Evolutionary conservation across 2,888 invertebrate genomes (phyloP).

Genomic region (Lutraria lutraria): DNA sequence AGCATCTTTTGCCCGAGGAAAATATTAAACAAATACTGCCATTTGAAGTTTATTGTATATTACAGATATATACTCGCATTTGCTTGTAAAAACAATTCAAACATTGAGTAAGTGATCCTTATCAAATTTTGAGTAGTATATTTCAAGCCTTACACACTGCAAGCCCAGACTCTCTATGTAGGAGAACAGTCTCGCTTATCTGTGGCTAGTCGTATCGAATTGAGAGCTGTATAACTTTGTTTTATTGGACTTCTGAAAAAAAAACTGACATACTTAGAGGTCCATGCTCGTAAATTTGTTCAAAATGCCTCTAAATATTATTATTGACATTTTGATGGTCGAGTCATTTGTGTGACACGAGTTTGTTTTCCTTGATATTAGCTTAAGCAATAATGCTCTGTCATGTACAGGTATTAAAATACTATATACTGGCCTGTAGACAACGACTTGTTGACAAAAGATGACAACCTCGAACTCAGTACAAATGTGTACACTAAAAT

Average conservation of each 20-base stretch:
- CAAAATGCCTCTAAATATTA: conserved; percentile 29
- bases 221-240: background rate
- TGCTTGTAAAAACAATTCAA: no score
- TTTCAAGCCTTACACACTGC: no score
- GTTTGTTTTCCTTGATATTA: conserved; percentile 62
- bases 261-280: conserved; percentile 14
- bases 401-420: conserved; percentile 29
- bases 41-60: no score
- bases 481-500: background rate
- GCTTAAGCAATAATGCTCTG: conserved; percentile 47
- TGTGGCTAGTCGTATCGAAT: no score
- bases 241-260: background rate
- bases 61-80: no score
- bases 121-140: no score
- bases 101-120: no score
- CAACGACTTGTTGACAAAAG: background rate
- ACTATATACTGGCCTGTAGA: background rate
- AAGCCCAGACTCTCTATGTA: no score
- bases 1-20: no score
- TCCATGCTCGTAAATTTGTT: conserved; percentile 45
- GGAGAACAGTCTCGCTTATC: no score
- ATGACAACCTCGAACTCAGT: background rate
- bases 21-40: no score
- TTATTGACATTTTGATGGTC: conserved; percentile 61
- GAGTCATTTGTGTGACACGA: conserved; percentile 59